Percentiles rank a stretch among this genome's conserved stretches.
phyloP scores from a whole-genome alignment of 2,888 invertebrate species.

The Lasioglossum figueresi region DNA sequence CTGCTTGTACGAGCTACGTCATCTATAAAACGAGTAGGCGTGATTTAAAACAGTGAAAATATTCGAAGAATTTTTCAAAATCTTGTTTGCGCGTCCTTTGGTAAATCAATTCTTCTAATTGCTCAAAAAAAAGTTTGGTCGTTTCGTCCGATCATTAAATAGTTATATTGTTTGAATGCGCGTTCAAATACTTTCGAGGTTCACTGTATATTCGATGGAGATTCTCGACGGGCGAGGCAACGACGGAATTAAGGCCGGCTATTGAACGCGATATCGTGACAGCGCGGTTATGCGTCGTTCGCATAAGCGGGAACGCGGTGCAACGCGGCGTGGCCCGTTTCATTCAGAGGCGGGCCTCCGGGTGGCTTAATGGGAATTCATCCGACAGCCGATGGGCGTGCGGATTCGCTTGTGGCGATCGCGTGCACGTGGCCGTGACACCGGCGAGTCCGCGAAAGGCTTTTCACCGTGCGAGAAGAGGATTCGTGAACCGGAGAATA shows the following conservation, averaged over 20 bases:
- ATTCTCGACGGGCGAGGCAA: neutral
- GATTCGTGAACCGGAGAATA: constrained; percentile 14
- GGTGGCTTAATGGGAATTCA: constrained; percentile 65
- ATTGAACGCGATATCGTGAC: constrained; percentile 46
- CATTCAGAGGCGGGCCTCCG: constrained; percentile 45
- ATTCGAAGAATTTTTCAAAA: too few relatives aligned
- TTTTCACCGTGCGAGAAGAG: constrained; percentile 52
- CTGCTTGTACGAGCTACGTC: neutral
- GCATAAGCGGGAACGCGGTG: neutral
- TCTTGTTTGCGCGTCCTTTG: too few relatives aligned
- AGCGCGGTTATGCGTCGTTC: constrained; percentile 18
- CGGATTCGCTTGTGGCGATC: constrained; percentile 59
- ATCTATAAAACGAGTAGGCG: neutral
- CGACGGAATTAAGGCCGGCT: constrained; percentile 46
- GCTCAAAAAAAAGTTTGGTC: too few relatives aligned
- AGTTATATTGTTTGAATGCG: too few relatives aligned
- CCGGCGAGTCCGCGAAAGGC: neutral
- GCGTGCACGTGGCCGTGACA: constrained; percentile 67
- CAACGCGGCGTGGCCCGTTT: constrained; percentile 21
- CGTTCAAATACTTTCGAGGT: too few relatives aligned
- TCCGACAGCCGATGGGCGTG: constrained; percentile 69
- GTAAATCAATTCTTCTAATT: too few relatives aligned
- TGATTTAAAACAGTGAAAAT: too few relatives aligned
- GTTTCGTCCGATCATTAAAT: too few relatives aligned
- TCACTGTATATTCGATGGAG: neutral